These are phyloP conservation scores for Brachynemurus nebulosus DNA, from an alignment of 2,888 invertebrate genomes.

Conservation along the genomic window DNA sequence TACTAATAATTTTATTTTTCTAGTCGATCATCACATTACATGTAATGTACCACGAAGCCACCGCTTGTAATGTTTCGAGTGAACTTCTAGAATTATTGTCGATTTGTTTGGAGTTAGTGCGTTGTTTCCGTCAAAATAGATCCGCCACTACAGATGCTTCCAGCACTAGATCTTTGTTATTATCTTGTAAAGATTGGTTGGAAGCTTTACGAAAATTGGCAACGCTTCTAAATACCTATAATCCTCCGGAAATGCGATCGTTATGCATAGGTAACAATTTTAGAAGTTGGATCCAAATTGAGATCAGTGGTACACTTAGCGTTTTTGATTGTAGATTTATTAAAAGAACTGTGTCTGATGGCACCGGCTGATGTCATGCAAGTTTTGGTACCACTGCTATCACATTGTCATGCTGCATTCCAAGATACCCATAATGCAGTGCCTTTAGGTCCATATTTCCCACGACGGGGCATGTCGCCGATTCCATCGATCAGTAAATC, in stretches of 20 bases:
- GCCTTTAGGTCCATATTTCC: constrained; percentile 64
- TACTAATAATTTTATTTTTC: constrained; percentile 22
- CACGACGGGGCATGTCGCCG: constrained; percentile 47
- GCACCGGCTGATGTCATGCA: constrained; percentile 68
- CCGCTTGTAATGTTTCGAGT: constrained; percentile 70
- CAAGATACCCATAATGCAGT: constrained; percentile 59
- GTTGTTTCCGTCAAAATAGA: constrained; percentile 53
- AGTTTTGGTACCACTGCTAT: constrained; percentile 70
- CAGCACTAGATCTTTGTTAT: constrained; percentile 34
- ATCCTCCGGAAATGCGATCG: constrained; percentile 69
- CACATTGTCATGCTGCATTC: constrained; percentile 69
- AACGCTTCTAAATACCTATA: constrained; percentile 77
- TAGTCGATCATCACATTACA: constrained; percentile 82
- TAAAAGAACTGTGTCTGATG: constrained; percentile 64
- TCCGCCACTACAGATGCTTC: constrained; percentile 49
- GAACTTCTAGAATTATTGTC: constrained; percentile 75
- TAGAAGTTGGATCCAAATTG: not conserved
- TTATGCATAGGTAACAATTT: constrained; percentile 68
- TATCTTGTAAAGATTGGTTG: constrained; percentile 72
- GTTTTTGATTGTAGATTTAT: constrained; percentile 36
- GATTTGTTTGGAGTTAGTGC: constrained; percentile 57
- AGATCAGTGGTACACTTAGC: not conserved
- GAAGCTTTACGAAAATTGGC: constrained; percentile 78
- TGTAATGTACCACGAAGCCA: constrained; percentile 88
- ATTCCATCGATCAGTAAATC: constrained; percentile 43